A percentile compares a stretch with the other conserved stretches of the same genome.
These are phyloP conservation scores for Ammospiza nelsoni DNA, from an alignment of 2,113 vertebrate genomes.

Conservation along the genomic window DNA sequence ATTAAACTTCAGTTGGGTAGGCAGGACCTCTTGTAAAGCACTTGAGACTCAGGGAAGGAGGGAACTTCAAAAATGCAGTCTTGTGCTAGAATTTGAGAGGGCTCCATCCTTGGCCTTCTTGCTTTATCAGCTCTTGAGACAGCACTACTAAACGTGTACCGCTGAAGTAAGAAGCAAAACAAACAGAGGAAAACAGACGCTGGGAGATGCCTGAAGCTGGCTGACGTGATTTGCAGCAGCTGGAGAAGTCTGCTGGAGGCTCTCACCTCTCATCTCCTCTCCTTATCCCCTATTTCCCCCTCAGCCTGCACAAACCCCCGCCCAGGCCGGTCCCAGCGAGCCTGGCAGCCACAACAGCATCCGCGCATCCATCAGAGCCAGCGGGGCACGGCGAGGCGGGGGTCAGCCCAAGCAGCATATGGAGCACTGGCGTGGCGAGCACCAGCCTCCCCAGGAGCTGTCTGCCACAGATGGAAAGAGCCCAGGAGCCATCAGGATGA, in stretches of 20 bases:
- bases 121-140: background rate
- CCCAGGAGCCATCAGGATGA: slow-evolving; percentile 23
- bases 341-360: background rate
- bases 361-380: background rate
- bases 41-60: background rate
- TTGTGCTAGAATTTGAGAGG: background rate
- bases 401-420: slow-evolving; percentile 48
- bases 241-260: background rate
- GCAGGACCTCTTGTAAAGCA: background rate
- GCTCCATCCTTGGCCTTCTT: background rate
- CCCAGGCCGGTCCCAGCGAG: background rate
- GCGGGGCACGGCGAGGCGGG: background rate
- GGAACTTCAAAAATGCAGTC: background rate
- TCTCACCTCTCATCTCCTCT: background rate
- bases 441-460: background rate
- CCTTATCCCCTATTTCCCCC: background rate
- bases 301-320: background rate
- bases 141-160: background rate
- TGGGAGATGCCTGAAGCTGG: background rate
- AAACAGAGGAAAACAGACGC: background rate
- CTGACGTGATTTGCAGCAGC: background rate
- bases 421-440: background rate
- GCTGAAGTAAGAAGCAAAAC: background rate
- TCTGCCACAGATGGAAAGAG: slow-evolving; percentile 40
- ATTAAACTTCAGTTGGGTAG: background rate